These are phyloP conservation scores for Ophthalmotilapia sp. DNA, from an alignment of 2,113 vertebrate genomes.

Conservation along the genomic window DNA sequence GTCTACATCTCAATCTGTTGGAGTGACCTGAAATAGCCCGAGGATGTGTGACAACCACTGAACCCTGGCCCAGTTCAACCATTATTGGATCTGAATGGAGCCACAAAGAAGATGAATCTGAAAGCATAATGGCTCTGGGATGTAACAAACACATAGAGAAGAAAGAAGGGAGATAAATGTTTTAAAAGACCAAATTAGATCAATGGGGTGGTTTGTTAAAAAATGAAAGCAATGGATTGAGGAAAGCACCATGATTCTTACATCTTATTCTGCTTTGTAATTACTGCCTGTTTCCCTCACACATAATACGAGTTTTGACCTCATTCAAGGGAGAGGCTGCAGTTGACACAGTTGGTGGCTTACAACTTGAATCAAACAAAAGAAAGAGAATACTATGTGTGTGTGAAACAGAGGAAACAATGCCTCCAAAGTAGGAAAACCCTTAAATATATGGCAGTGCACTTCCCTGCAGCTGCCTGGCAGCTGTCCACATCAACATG, in stretches of 20 bases:
- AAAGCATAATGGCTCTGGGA: neutral
- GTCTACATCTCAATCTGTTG: constrained; percentile 8
- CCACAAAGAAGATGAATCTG: neutral
- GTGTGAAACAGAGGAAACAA: neutral
- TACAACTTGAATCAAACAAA: neutral
- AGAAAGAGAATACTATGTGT: neutral
- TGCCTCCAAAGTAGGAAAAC: neutral
- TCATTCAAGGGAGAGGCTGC: neutral
- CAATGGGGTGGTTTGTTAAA: neutral
- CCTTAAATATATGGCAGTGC: neutral
- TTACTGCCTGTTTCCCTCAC: neutral
- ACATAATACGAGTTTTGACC: neutral
- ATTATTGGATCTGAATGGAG: neutral
- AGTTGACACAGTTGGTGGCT: neutral
- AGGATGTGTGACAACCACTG: constrained; percentile 1
- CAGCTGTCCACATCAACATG: neutral
- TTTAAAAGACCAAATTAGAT: constrained; percentile 5
- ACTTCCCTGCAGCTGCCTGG: constrained; percentile 9
- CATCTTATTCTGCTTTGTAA: neutral
- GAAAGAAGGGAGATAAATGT: neutral
- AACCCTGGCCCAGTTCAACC: constrained; percentile 1
- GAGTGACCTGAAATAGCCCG: neutral
- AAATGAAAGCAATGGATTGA: neutral
- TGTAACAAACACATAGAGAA: neutral
- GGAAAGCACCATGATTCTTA: neutral